These are phyloP conservation scores for Oopsacas minuta DNA, from an alignment of 37 sponge, comb jelly and placozoan genomes.

Conservation along the genomic window DNA sequence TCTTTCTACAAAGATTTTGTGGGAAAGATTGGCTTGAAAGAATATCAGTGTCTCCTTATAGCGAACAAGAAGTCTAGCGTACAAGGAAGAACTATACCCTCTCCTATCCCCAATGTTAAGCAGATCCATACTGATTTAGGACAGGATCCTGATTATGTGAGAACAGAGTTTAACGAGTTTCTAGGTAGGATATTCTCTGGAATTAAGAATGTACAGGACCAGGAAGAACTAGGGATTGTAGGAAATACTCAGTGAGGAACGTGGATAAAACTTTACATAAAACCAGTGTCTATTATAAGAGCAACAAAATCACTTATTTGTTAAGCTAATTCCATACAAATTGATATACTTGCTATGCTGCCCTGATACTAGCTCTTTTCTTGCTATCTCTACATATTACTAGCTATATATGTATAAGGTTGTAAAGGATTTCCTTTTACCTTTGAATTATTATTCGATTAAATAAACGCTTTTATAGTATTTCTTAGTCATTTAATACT, in stretches of 20 bases:
- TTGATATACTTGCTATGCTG: too few relatives aligned
- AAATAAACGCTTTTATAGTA: too few relatives aligned
- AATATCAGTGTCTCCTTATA: neutral
- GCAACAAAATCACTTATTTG: too few relatives aligned
- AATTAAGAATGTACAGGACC: neutral
- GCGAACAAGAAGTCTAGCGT: neutral
- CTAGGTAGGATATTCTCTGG: neutral
- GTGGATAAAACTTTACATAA: too few relatives aligned
- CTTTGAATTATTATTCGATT: too few relatives aligned
- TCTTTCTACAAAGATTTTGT: neutral
- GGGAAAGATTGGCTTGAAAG: neutral
- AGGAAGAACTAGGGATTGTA: conserved; percentile 17
- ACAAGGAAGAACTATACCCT: neutral
- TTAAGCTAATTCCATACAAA: too few relatives aligned
- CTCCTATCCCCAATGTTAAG: neutral
- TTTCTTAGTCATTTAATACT: too few relatives aligned
- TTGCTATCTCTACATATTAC: too few relatives aligned
- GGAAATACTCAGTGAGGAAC: neutral
- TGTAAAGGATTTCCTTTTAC: too few relatives aligned
- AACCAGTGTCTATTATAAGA: too few relatives aligned
- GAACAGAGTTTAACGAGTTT: conserved; percentile 9
- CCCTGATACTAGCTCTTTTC: too few relatives aligned
- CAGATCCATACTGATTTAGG: neutral
- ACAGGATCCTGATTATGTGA: neutral
- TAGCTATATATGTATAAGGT: too few relatives aligned